Base-by-base conservation (phyloP, 2,888 invertebrate species). In the Trichopria drosophilae region DNA sequence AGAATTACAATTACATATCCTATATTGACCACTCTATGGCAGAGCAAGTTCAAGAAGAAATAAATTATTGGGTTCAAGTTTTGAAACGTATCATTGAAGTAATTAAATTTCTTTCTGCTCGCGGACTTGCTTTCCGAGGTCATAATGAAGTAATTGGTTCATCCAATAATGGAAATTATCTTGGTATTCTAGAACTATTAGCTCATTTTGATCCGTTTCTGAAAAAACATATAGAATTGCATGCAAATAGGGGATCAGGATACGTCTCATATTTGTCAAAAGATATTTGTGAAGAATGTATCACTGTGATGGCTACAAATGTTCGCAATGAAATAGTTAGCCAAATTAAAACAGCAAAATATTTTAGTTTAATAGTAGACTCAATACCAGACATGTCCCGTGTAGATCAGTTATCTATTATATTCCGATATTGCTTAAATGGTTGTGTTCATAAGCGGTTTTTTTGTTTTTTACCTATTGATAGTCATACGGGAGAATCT, bases 401-500 rank as follows among this genome's bases (percentile, higher is more conserved):
- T 26, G 41, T 60, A 20, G 63, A 66, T 39, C 64, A 64, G 34
- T 57, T 62, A 4, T 58, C 60, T 9, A 24, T 60, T 29, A 51
- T 64, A 5, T 45, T 64, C 26, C 13, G 61, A 57, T 64, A 62
- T 18, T 55, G 61, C 29, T 34, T 36, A 29, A 34, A 54, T 15
- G 48, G 51, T 10, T 16, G 26, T 20, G n/a, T n/a, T 52, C 58
- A 24, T 34, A 45, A 13, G 59, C 59, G 57, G 32, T 61, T 61
- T 50, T 37, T 59, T 6, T 19, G 48, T 26, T 63, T 58, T 36
- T 26, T 61, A 12, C 44, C 45, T 2, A 66, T 63, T 41, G 42
- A 55, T 28, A 64, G 62, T 19, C 70, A 71, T 59, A 66, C 63
- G 56, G 49, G 64, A 31, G 35, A 69, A 56, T 59, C 70, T 46